These are phyloP conservation scores for Aspidoscelis tigris DNA, from an alignment of 2,113 vertebrate species.

Conservation along the genomic window DNA sequence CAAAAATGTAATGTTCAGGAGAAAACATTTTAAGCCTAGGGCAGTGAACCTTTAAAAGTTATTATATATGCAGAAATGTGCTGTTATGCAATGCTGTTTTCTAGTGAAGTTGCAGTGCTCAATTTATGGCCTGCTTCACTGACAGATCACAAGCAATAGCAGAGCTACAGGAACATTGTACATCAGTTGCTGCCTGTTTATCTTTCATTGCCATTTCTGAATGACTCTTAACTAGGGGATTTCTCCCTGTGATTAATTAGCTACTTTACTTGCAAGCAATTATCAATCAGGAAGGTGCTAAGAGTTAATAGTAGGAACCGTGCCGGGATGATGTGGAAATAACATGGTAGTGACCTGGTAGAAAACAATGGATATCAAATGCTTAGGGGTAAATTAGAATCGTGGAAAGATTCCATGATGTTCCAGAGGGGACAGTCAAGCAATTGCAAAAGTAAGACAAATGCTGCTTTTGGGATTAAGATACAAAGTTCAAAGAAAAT, in stretches of 20 bases:
- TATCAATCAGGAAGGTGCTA: constrained; percentile 13
- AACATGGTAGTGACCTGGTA: background rate
- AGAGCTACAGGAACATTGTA: background rate
- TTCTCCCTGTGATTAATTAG: background rate
- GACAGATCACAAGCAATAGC: background rate
- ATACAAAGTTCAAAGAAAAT: background rate
- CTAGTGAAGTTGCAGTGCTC: background rate
- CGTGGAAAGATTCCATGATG: constrained; percentile 40
- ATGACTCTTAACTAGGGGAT: background rate
- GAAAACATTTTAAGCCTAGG: background rate
- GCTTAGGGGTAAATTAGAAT: constrained; percentile 43
- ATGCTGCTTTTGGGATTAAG: background rate
- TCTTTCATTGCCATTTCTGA: background rate
- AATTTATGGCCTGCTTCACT: background rate
- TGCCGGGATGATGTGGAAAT: fast-evolving
- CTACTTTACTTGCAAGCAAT: background rate
- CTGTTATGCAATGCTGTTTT: background rate
- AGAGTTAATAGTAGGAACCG: background rate
- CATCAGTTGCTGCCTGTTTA: background rate
- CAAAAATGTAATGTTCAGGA: background rate
- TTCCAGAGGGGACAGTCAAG: background rate
- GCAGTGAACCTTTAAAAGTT: background rate
- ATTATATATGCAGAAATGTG: background rate
- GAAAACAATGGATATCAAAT: constrained; percentile 10
- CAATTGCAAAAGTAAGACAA: constrained; percentile 23